Conservation (phyloP, 1,140 invertebrate species). For the Scaptodrosophila lebanonensis region DNA sequence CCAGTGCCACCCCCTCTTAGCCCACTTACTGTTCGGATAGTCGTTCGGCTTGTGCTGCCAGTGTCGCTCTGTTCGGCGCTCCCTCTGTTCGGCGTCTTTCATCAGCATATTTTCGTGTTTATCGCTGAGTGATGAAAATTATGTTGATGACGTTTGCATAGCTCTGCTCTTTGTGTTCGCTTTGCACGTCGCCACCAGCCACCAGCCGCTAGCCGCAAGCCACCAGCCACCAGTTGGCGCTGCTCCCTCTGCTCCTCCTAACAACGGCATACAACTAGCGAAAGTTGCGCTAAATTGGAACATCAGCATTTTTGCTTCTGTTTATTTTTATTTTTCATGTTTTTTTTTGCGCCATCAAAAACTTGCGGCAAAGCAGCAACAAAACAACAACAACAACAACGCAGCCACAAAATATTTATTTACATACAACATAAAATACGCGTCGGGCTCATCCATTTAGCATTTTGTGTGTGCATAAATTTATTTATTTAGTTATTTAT, state of each 20-base stretch:
- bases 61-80: constrained; percentile 1
- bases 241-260: neutral
- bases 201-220: neutral
- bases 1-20: constrained; percentile 31
- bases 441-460: too few relatives aligned
- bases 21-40: constrained; percentile 7
- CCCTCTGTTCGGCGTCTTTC: constrained; percentile 64
- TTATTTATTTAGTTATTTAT: constrained; percentile 14
- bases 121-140: constrained; percentile 71
- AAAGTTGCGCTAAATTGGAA: constrained; percentile 73
- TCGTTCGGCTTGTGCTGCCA: constrained; percentile 17
- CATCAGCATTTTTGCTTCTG: constrained; percentile 70
- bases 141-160: constrained; percentile 70
- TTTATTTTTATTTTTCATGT: constrained; percentile 50
- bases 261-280: constrained; percentile 52
- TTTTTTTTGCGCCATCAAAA: constrained; percentile 25
- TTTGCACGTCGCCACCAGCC: constrained; percentile 35
- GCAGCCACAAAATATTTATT: constrained; percentile 46
- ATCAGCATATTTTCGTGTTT: constrained; percentile 68
- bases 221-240: neutral
- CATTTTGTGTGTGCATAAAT: constrained; percentile 42
- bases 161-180: constrained; percentile 26
- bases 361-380: constrained; percentile 14
- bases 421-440: constrained; percentile 39
- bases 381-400: constrained; percentile 1